phyloP scores from a whole-genome alignment of 2,888 invertebrate genomes.

The Drosophila fulvimacula region DNA sequence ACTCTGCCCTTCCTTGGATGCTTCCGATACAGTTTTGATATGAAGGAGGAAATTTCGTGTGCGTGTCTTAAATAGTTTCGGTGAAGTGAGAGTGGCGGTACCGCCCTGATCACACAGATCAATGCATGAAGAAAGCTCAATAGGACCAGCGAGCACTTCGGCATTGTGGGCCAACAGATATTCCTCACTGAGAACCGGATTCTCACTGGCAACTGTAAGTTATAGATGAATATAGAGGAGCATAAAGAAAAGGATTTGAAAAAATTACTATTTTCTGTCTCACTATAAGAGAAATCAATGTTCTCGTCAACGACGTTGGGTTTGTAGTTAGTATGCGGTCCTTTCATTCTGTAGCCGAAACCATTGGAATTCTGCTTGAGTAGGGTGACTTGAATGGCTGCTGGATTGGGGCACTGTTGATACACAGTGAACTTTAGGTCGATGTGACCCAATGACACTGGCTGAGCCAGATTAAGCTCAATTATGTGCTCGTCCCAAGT shows the following conservation, averaged over 20 bases:
- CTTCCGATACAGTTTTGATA: slow-evolving; percentile 89
- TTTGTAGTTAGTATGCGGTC: slow-evolving; percentile 81
- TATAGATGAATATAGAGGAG: not conserved
- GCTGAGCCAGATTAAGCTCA: slow-evolving; percentile 93
- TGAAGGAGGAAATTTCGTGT: slow-evolving; percentile 92
- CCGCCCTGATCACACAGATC: slow-evolving; percentile 95
- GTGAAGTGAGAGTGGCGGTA: slow-evolving; percentile 93
- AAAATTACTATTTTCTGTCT: slow-evolving; percentile 12
- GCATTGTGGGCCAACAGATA: slow-evolving; percentile 95
- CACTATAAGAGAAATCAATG: slow-evolving; percentile 72
- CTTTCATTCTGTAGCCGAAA: slow-evolving; percentile 87
- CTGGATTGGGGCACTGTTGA: slow-evolving; percentile 90
- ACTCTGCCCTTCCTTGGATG: slow-evolving; percentile 87
- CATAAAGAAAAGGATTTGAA: not conserved
- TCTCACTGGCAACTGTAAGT: slow-evolving; percentile 86
- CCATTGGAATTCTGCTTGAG: slow-evolving; percentile 89
- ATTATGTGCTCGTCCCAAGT: slow-evolving; percentile 97
- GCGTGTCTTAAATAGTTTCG: slow-evolving; percentile 91
- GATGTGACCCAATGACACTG: slow-evolving; percentile 93
- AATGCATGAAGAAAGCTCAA: slow-evolving; percentile 91
- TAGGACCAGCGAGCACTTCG: slow-evolving; percentile 95
- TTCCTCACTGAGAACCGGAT: slow-evolving; percentile 91
- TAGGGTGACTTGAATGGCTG: slow-evolving; percentile 91
- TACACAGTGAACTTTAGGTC: slow-evolving; percentile 95
- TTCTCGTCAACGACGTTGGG: slow-evolving; percentile 85